These are phyloP conservation scores for Macropodus opercularis DNA, from an alignment of 2,797 vertebrate species.

Conservation along the genomic window DNA sequence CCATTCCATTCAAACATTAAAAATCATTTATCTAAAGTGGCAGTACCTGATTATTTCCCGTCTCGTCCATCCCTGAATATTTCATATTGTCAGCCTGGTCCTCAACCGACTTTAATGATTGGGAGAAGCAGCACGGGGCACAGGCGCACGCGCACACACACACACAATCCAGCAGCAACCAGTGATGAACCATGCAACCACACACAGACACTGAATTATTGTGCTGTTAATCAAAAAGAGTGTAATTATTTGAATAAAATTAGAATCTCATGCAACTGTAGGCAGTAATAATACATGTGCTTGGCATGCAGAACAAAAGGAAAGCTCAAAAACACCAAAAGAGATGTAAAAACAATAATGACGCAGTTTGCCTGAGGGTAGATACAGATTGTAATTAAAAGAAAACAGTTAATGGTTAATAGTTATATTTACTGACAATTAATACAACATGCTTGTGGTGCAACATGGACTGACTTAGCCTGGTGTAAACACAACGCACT, in stretches of 20 bases:
- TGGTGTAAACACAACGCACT: slow-evolving; percentile 20
- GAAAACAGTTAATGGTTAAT: slow-evolving; percentile 47
- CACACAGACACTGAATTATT: slow-evolving; percentile 65
- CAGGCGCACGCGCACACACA: slow-evolving; percentile 48
- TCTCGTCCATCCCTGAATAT: slow-evolving; percentile 87
- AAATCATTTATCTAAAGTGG: slow-evolving; percentile 42
- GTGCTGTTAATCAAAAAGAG: slow-evolving; percentile 63
- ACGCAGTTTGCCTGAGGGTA: slow-evolving; percentile 28
- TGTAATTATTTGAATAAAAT: slow-evolving; percentile 58
- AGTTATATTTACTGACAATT: slow-evolving; percentile 47
- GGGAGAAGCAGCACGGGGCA: slow-evolving; percentile 69
- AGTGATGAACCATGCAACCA: slow-evolving; percentile 75
- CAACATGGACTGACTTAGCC: slow-evolving; percentile 8
- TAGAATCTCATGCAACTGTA: slow-evolving; percentile 51
- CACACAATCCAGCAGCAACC: slow-evolving; percentile 73
- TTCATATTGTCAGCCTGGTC: slow-evolving; percentile 89
- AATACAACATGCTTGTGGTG: slow-evolving; percentile 14
- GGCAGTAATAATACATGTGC: slow-evolving; percentile 33
- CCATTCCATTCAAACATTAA: slow-evolving; percentile 20
- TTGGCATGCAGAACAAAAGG: slow-evolving; percentile 43
- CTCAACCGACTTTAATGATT: slow-evolving; percentile 88
- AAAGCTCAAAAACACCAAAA: slow-evolving; percentile 24
- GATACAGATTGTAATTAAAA: slow-evolving; percentile 36
- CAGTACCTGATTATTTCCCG: slow-evolving; percentile 88
- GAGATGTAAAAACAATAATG: slow-evolving; percentile 38